These are phyloP conservation scores for Gymnocypris eckloni DNA, from an alignment of 2,797 vertebrate genomes.

Conservation along the genomic window DNA sequence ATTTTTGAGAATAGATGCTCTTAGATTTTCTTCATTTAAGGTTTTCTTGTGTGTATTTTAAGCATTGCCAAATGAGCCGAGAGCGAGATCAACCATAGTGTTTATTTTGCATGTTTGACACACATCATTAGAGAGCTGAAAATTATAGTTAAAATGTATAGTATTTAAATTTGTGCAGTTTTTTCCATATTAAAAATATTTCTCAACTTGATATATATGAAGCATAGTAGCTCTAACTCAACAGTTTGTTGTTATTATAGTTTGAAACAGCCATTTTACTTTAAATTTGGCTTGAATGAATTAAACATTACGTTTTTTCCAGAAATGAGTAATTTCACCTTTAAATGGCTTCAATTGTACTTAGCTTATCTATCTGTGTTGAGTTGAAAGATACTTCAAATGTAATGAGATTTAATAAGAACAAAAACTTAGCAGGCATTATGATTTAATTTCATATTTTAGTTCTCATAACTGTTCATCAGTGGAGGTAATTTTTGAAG, in stretches of 20 bases:
- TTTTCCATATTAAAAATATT: not conserved
- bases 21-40: not conserved
- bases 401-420: slow-evolving; percentile 23
- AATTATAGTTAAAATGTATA: not conserved
- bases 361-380: slow-evolving; percentile 12
- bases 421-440: slow-evolving; percentile 12
- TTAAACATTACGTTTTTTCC: not conserved
- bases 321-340: slow-evolving; percentile 1
- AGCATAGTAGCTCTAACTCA: not conserved
- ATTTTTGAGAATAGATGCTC: not conserved
- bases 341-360: not conserved
- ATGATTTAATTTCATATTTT: slow-evolving; percentile 13
- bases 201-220: not conserved
- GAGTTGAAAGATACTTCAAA: not conserved
- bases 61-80: not conserved
- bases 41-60: not conserved
- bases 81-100: not conserved
- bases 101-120: not conserved
- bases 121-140: not conserved
- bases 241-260: not conserved
- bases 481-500: slow-evolving; percentile 13
- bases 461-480: not conserved
- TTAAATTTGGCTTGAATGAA: not conserved
- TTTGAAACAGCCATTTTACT: not conserved
- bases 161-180: not conserved